These are phyloP conservation scores for Sphenopsis melanotis DNA, from an alignment of 2,797 vertebrate species.

Conservation along the genomic window DNA sequence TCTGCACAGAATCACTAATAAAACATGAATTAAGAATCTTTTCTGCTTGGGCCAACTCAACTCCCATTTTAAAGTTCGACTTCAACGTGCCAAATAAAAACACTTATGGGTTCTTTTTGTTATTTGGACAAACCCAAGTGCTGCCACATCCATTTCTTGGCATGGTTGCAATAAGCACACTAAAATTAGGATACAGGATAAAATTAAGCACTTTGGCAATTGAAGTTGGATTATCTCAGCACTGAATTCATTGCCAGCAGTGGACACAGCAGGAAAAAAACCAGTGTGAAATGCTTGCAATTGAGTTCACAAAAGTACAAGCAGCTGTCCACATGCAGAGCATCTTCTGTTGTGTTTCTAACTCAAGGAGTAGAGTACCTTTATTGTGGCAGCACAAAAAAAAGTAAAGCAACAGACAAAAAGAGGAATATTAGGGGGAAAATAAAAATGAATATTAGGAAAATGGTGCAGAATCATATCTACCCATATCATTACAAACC, in stretches of 20 bases:
- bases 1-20: not conserved
- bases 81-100: not conserved
- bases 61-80: not conserved
- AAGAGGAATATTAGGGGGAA: not conserved
- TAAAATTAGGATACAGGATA: not conserved
- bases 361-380: not conserved
- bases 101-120: not conserved
- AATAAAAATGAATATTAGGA: not conserved
- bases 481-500: not conserved
- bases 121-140: not conserved
- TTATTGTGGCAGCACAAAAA: not conserved
- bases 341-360: not conserved
- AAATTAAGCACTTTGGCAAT: slow-evolving; percentile 17
- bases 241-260: not conserved
- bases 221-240: slow-evolving; percentile 33
- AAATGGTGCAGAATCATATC: not conserved
- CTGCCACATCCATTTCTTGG: not conserved
- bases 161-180: not conserved
- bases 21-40: not conserved
- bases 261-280: slow-evolving; percentile 38
- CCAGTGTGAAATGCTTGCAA: slow-evolving; percentile 9
- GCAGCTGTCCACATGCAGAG: not conserved
- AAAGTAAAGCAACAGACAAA: not conserved
- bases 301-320: not conserved
- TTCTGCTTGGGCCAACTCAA: not conserved